Conservation (phyloP, 2,888 invertebrate species). For the Patella caerulea region DNA sequence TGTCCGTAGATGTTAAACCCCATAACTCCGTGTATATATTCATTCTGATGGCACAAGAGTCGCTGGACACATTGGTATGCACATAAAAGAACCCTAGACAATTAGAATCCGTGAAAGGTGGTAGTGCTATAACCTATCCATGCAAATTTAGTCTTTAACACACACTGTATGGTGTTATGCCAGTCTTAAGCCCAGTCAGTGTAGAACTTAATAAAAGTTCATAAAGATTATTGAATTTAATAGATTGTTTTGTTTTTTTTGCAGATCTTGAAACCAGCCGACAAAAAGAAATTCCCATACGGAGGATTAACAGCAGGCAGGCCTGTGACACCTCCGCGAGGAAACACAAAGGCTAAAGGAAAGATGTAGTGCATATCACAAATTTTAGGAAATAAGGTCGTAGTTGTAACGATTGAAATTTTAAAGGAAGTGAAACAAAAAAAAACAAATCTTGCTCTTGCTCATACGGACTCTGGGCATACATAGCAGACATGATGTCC, state of each 20-base stretch:
- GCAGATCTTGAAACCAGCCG: conserved; percentile 99
- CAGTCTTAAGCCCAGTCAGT: not conserved
- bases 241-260: conserved; percentile 15
- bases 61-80: no score
- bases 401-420: no score
- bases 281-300: conserved; percentile 99
- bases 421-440: no score
- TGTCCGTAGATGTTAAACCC: no score
- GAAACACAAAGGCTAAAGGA: conserved; percentile 65
- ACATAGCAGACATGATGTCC: conserved; percentile 1
- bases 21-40: no score
- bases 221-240: no score
- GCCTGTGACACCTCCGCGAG: conserved; percentile 96
- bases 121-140: not conserved
- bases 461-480: not conserved
- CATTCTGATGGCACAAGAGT: no score
- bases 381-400: no score
- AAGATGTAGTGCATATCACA: conserved; percentile 45
- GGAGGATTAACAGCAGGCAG: conserved; percentile 93
- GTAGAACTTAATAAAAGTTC: no score
- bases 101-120: no score
- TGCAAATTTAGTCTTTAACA: not conserved
- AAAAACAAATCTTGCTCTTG: not conserved
- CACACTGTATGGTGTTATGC: not conserved
- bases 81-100: no score